Percentiles rank a stretch among this genome's conserved stretches.
These are phyloP conservation scores for Gibbula magus DNA, from an alignment of 2,888 invertebrate species.

Conservation along the genomic window DNA sequence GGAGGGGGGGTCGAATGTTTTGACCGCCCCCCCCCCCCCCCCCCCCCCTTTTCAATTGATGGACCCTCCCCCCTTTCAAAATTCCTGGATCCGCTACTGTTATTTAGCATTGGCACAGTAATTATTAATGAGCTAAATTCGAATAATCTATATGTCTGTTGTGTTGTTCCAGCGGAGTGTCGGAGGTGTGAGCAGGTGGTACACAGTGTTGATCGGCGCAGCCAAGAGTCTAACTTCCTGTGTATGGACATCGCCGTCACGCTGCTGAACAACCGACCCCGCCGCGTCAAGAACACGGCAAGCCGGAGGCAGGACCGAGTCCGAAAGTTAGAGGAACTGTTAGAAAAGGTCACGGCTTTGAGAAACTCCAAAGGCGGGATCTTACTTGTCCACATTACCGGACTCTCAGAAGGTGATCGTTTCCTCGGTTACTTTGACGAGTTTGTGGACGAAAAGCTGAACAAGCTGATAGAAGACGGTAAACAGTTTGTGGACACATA, in stretches of 20 bases:
- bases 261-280: background rate
- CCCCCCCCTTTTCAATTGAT: no score
- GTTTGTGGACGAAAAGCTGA: background rate
- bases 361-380: background rate
- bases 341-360: background rate
- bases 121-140: no score
- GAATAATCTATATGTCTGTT: no score
- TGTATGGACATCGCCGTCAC: background rate
- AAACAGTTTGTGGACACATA: background rate
- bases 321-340: background rate
- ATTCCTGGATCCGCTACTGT: no score
- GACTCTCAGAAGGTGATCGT: background rate
- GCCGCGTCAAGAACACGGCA: background rate
- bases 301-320: background rate
- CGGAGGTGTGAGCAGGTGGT: background rate
- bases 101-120: no score
- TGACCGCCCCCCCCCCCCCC: no score
- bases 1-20: no score
- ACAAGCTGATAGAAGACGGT: background rate
- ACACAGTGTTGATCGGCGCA: background rate
- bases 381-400: background rate
- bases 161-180: background rate
- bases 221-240: background rate
- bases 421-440: constrained; percentile 1
- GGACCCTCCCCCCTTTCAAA: no score